Evolutionary conservation across 2,797 vertebrate genomes (phyloP), one percentile per base, ranked within the genome.

Genomic region (Lophotriccus pileatus): DNA sequence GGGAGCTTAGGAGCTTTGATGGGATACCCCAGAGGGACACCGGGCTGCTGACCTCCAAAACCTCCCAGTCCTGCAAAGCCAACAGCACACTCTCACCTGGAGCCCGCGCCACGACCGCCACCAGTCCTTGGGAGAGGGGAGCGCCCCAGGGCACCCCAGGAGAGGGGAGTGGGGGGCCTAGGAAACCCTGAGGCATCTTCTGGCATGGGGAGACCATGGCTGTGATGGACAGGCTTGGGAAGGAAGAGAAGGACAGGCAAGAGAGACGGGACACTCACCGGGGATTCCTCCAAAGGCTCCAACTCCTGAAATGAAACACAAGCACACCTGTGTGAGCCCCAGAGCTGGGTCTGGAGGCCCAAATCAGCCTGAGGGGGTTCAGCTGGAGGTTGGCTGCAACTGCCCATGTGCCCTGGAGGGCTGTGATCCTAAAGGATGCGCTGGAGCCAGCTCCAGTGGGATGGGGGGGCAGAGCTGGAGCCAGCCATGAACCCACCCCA

Each of bases 21-120:
- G 50, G 99, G 99, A 96, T 99, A 99, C 87, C 99, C 99, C 76
- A 99, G 98, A 86, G 99, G 99, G 46, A 99, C 98, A 79, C 99
- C 99, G 2, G 99, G 99, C 96, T 99, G 98, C 79, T 98, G 98
- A 79, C 98, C 98, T 76, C 97, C 98, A 95, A 98, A 99, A 75
- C 98, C 98, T 94, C 98, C 98, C 23, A 98, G 97, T 90, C 98
- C 98, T 99, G 93, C 76, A 84, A 90, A 84, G 70, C 97, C 53
- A 89, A 95, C 93, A 93, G 95, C 72, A 95, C 44, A 86, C 58
- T 80, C 78, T 93, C 56, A 83, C 95, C 83, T 95, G 87, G 63
- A 89, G 87, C 96, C 90, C 16, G 18, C 12, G 0, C 77, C 85
- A 84, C 34, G 5, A 68, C 80, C 86, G 79, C 76, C 86, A 55